Base-by-base conservation (phyloP, 2,797 vertebrate genomes). In the Melanotaenia trifasciata region DNA sequence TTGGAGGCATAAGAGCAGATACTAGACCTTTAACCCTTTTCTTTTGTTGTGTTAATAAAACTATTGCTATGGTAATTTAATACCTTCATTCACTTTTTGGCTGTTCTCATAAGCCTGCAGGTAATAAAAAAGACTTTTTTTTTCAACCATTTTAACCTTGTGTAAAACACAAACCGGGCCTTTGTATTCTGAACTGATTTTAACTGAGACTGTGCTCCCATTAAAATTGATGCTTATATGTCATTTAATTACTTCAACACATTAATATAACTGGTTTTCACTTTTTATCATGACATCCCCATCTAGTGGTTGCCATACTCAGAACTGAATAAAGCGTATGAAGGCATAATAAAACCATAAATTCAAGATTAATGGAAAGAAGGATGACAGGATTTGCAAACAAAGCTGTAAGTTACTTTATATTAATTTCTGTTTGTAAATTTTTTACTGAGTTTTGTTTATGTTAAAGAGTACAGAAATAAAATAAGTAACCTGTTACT, bases 301-400 rank as follows among this genome's bases (percentile, higher is more conserved):
- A 62, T 79, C 62, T 70, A 65, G 62, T 62, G 67, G 66, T 7
- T 30, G 38, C 13, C 38, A 33, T 43, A 26, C 51, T 61, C 66
- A 62, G 50, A n/a, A n/a, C 1, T 28, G 4, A 43, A 22, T 8
- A 0, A 33, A 5, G 30, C 3, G 60, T 4, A 18, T 18, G 4
- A n/a, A 26, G 1, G 11, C 14, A n/a, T 8, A 2, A 50, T 6
- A 12, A 4, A 53, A 26, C 50, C 20, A 63, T 4, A 36, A 28
- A 14, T 32, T 28, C 18, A 24, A 9, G 4, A 47, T 36, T 26
- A 58, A 0, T 22, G 32, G 35, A 9, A 12, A 16, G 33, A 18
- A 13, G 32, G 18, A 5, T 5, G 13, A 14, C 61, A 58, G 4
- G 3, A 14, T 60, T 12, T 24, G 22, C 32, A 61, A 47, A 67